phyloP scores from a whole-genome alignment of 1,140 invertebrate species.

The Hyposmocoma kahamanoa region DNA sequence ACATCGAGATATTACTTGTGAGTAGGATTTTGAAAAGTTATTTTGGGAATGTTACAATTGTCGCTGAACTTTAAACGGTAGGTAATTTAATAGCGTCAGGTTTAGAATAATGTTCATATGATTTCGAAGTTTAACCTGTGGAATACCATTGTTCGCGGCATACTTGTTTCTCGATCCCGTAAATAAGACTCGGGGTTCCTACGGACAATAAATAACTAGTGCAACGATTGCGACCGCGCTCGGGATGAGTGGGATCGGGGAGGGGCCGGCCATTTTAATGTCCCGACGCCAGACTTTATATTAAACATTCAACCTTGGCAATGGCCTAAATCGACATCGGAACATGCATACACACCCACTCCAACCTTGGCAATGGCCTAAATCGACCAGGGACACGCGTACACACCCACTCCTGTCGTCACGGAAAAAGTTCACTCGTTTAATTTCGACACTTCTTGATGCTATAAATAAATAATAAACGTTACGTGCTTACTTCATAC shows the following conservation, averaged over 20 bases:
- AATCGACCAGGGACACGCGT: conserved; percentile 66
- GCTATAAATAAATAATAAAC: conserved; percentile 64
- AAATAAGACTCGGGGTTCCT: conserved; percentile 53
- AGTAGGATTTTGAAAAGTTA: no score
- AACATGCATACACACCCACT: conserved; percentile 62
- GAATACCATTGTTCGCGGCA: background rate
- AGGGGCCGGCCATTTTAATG: conserved; percentile 71
- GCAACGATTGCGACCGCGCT: conserved; percentile 68
- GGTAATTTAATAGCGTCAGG: no score
- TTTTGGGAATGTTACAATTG: no score
- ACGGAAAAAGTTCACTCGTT: conserved; percentile 69
- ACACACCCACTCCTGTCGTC: conserved; percentile 54
- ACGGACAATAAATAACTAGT: conserved; percentile 71
- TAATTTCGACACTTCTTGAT: conserved; percentile 51
- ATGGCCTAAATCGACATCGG: conserved; percentile 68
- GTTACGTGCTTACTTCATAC: conserved; percentile 50
- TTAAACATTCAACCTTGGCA: conserved; percentile 73
- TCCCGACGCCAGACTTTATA: conserved; percentile 72
- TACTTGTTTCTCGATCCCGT: background rate
- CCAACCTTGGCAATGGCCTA: conserved; percentile 69
- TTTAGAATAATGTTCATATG: no score
- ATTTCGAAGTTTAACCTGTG: no score
- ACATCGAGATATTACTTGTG: no score
- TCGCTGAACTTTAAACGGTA: no score
- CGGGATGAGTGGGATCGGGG: conserved; percentile 49